A percentile compares a stretch with the other conserved stretches of the same genome.
Conservation (phyloP, 2,797 vertebrate species). For the Dendrocincla tyrannina region DNA sequence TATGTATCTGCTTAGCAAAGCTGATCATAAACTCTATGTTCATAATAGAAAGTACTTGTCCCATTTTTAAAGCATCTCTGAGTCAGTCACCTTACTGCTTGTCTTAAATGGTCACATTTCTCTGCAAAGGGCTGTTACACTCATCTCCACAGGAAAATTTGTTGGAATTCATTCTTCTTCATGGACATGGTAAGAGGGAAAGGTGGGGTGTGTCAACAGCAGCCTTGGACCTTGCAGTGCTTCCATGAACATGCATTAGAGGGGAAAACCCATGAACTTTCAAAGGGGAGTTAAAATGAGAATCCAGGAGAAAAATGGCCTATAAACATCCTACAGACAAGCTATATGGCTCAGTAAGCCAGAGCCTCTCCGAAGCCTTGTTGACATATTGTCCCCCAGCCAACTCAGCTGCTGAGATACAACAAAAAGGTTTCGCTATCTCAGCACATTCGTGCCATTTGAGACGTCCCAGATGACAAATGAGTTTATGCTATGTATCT, state of each 20-base stretch:
- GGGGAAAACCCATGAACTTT: neutral
- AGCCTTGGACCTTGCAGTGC: neutral
- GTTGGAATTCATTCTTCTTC: neutral
- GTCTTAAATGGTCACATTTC: neutral
- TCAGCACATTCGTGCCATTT: neutral
- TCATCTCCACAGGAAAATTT: neutral
- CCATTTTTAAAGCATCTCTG: neutral
- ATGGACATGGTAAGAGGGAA: neutral
- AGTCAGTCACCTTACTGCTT: neutral
- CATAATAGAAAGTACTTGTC: neutral
- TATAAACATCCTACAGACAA: neutral
- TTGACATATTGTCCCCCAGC: neutral
- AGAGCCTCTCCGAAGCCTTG: neutral
- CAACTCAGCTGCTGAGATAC: neutral
- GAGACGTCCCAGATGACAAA: slow-evolving; percentile 1
- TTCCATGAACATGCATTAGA: neutral
- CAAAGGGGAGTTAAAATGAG: neutral
- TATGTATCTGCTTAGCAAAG: neutral
- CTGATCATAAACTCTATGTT: neutral
- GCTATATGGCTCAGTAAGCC: neutral
- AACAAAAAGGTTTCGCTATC: neutral
- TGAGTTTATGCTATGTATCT: neutral
- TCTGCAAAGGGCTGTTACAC: neutral
- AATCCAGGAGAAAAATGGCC: neutral
- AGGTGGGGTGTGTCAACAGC: neutral